Percentiles rank a stretch among this genome's conserved stretches.
phyloP scores from a whole-genome alignment of 1,140 invertebrate genomes.

The Aporrectodea caliginosa region DNA sequence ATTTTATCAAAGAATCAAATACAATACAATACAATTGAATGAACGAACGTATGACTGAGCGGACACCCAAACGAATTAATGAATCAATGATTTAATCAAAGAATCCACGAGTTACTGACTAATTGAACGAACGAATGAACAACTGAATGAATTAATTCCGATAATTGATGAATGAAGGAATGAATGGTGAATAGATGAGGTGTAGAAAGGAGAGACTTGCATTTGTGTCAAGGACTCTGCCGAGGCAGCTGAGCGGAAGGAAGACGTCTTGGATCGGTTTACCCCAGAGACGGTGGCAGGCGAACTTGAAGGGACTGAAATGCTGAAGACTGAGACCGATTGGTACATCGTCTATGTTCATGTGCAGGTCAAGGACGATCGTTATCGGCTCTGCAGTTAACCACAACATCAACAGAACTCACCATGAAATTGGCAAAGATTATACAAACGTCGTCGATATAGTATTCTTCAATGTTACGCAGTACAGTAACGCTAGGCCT shows the following conservation, averaged over 20 bases:
- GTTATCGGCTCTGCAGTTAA: conserved; percentile 46
- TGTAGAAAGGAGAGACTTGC: conserved; percentile 15
- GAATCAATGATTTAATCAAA: conserved; percentile 30
- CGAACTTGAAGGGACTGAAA: conserved; percentile 43
- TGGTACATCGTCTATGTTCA: conserved; percentile 48
- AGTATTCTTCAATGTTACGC: too few relatives aligned
- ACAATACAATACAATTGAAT: too few relatives aligned
- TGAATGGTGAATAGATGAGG: not conserved
- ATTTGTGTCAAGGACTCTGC: conserved; percentile 25
- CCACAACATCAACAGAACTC: too few relatives aligned
- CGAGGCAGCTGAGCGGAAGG: conserved; percentile 15
- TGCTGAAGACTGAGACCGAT: conserved; percentile 45
- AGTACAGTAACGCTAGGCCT: too few relatives aligned
- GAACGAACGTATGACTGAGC: too few relatives aligned
- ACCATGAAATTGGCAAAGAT: too few relatives aligned
- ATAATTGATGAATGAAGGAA: not conserved
- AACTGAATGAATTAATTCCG: not conserved
- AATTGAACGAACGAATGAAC: not conserved
- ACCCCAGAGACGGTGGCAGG: conserved; percentile 43
- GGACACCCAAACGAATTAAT: too few relatives aligned
- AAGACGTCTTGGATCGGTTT: conserved; percentile 42
- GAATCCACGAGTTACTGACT: not conserved
- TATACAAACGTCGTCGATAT: too few relatives aligned
- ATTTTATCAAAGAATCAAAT: too few relatives aligned
- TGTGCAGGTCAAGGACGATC: conserved; percentile 44